A percentile compares a stretch with the other conserved stretches of the same genome.
Conservation (phyloP, 2,797 vertebrate species). For the Podarcis lilfordi region DNA sequence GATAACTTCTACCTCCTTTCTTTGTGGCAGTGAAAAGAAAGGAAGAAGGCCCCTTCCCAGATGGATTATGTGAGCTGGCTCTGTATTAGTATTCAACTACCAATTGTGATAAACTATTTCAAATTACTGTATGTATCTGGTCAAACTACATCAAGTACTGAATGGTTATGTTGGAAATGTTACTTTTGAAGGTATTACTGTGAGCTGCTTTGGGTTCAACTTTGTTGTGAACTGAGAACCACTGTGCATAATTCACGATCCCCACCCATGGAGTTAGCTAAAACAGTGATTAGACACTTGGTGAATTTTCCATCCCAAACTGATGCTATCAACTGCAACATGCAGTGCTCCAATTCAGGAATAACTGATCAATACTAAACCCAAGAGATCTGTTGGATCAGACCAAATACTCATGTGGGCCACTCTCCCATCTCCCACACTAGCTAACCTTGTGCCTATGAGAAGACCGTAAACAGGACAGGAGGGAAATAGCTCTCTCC, state of each 20-base stretch:
- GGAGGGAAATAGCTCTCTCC: not conserved
- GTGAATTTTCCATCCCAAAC: not conserved
- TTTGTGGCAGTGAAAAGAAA: not conserved
- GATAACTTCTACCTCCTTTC: not conserved
- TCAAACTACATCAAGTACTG: not conserved
- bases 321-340: not conserved
- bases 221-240: not conserved
- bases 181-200: not conserved
- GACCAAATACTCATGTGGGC: not conserved
- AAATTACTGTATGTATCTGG: too few relatives aligned
- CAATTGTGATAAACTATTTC: not conserved
- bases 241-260: not conserved
- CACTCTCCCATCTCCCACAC: not conserved
- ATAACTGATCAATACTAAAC: not conserved
- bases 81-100: not conserved
- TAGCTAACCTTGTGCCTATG: not conserved
- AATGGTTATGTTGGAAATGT: not conserved
- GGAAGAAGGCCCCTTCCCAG: not conserved
- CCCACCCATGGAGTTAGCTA: too few relatives aligned
- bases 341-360: not conserved
- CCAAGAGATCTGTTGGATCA: not conserved
- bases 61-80: not conserved
- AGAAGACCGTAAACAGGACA: not conserved
- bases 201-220: not conserved
- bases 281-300: not conserved